Conservation (phyloP, 2,113 vertebrate genomes). For the Eubucco bourcierii region DNA sequence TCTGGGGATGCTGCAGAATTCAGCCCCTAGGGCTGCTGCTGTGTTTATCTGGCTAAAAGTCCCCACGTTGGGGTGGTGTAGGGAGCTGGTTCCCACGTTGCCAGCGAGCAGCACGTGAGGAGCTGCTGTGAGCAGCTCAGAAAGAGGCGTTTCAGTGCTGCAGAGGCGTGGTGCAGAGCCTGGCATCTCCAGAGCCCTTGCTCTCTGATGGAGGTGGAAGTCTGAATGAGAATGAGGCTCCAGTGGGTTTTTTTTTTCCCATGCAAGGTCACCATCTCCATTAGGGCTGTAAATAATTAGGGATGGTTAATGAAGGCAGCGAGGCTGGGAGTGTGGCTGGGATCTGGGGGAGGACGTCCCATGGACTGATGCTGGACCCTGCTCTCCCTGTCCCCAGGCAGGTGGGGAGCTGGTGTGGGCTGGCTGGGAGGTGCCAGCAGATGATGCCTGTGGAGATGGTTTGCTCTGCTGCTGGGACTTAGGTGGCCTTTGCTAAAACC, state of each 20-base stretch:
- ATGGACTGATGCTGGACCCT: rapidly evolving
- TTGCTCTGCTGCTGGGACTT: neutral
- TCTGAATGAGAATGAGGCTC: slow-evolving; percentile 57
- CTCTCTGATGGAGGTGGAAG: slow-evolving; percentile 48
- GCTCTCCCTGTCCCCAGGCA: rapidly evolving
- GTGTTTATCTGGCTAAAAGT: neutral
- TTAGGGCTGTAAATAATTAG: slow-evolving; percentile 27
- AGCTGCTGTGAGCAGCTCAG: slow-evolving; percentile 40
- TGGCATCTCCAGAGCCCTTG: slow-evolving; percentile 47
- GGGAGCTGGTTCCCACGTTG: neutral
- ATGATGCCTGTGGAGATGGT: neutral
- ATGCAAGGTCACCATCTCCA: slow-evolving; percentile 36
- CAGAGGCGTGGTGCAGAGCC: slow-evolving; percentile 58
- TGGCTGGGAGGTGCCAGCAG: neutral
- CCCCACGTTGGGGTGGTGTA: neutral
- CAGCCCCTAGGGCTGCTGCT: neutral
- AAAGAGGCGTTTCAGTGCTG: slow-evolving; percentile 32
- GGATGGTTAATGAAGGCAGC: neutral
- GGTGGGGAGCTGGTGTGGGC: neutral
- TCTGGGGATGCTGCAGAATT: neutral
- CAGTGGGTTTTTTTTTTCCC: neutral
- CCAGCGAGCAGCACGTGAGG: slow-evolving; percentile 41
- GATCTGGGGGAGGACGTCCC: neutral
- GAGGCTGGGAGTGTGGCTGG: neutral
- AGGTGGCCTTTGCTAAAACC: neutral